A percentile compares a stretch with the other conserved stretches of the same genome.
Evolutionary conservation across 2,113 vertebrate species (phyloP).

Genomic region (Alectura lathami): DNA sequence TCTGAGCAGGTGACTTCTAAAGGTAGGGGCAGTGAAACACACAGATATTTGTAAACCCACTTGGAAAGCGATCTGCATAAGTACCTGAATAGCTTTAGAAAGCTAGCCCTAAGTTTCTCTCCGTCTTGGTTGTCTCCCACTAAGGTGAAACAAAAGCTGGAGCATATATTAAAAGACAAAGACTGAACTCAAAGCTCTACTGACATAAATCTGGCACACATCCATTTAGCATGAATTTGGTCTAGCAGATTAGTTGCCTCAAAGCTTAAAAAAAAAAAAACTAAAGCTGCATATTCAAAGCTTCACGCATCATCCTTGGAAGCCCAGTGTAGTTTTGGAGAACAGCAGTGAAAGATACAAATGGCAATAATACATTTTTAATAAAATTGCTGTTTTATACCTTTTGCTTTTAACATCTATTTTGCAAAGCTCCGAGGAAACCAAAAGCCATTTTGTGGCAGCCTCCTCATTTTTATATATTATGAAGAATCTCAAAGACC

Average conservation of each 20-base stretch:
- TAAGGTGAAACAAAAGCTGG: background rate
- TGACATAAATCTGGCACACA: background rate
- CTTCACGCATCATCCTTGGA: constrained; percentile 2
- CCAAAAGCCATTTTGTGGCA: constrained; percentile 23
- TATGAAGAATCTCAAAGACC: constrained; percentile 21
- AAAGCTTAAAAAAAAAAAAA: constrained; percentile 26
- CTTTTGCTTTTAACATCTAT: constrained; percentile 42
- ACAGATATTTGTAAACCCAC: background rate
- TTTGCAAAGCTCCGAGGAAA: constrained; percentile 45
- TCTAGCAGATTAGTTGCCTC: constrained; percentile 38
- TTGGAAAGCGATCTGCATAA: background rate
- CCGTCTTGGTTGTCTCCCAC: background rate
- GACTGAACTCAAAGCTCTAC: background rate
- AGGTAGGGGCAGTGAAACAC: background rate
- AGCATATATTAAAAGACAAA: background rate
- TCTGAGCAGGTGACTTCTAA: background rate
- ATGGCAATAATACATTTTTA: constrained; percentile 42
- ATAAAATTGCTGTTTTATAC: constrained; percentile 50
- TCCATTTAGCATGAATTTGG: background rate
- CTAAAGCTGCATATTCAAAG: constrained; percentile 33
- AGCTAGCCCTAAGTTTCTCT: background rate
- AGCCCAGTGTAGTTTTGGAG: background rate
- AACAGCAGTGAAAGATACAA: constrained; percentile 21
- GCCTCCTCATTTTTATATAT: constrained; percentile 41
- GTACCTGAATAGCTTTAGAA: background rate